Percentiles rank a stretch among this genome's conserved stretches.
Conservation (phyloP, 2,888 invertebrate species). For the Drosophila nigricruria region DNA sequence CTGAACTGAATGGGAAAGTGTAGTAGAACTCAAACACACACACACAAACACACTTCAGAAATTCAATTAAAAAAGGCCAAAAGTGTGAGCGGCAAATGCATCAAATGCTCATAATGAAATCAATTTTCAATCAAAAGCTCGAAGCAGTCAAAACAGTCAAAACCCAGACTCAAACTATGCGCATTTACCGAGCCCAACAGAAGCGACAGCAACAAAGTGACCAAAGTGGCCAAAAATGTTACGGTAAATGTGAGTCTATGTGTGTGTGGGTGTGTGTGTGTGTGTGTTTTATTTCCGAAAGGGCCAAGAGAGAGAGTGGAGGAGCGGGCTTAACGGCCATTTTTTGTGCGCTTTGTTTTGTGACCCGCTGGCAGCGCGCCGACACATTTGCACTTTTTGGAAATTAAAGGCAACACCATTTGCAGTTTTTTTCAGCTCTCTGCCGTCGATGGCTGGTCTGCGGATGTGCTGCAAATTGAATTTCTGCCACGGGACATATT, state of each 20-base stretch:
- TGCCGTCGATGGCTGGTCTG: slow-evolving; percentile 23
- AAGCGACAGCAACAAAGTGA: slow-evolving; percentile 45
- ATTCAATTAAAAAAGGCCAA: slow-evolving; percentile 45
- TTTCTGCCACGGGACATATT: slow-evolving; percentile 82
- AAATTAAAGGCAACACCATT: slow-evolving; percentile 65
- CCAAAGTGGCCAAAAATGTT: slow-evolving; percentile 46
- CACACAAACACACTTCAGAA: slow-evolving; percentile 8
- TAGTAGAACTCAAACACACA: slow-evolving; percentile 3
- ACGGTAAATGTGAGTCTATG: slow-evolving; percentile 5
- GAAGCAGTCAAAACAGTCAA: slow-evolving; percentile 20
- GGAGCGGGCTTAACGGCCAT: slow-evolving; percentile 41
- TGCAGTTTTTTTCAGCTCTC: slow-evolving; percentile 27
- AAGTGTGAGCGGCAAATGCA: slow-evolving; percentile 54
- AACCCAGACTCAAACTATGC: slow-evolving; percentile 9
- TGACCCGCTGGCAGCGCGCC: slow-evolving; percentile 15
- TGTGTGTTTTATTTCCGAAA: slow-evolving; percentile 51
- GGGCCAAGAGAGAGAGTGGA: slow-evolving; percentile 18
- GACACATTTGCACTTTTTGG: slow-evolving; percentile 76
- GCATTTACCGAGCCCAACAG: no score
- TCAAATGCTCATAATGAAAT: slow-evolving; percentile 81
- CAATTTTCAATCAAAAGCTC: slow-evolving; percentile 82
- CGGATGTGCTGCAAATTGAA: slow-evolving; percentile 83
- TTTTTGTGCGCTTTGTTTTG: slow-evolving; percentile 62
- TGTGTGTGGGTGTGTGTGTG: slow-evolving; percentile 4
- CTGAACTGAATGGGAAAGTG: neutral